Conservation (phyloP, 2,113 vertebrate species). For the Sander lucioperca region DNA sequence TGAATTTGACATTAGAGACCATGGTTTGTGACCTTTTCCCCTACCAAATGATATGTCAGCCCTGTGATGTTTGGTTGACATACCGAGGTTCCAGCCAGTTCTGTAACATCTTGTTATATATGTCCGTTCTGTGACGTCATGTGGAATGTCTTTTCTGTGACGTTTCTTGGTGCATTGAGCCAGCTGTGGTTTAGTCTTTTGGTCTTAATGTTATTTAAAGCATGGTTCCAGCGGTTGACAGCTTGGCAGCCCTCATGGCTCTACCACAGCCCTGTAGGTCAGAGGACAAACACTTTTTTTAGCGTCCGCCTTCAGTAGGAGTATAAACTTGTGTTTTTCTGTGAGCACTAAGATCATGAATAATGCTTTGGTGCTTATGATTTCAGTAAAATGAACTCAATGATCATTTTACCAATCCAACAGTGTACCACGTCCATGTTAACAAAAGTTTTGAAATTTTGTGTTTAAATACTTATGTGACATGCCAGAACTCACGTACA, state of each 20-base stretch:
- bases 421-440: no score
- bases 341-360: neutral
- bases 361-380: no score
- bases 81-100: neutral
- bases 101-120: neutral
- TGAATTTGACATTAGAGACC: neutral
- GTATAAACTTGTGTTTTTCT: neutral
- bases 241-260: conserved; percentile 32
- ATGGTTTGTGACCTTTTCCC: neutral
- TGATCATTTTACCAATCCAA: no score
- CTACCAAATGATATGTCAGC: neutral
- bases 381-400: no score
- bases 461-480: no score
- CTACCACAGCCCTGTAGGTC: conserved; percentile 9
- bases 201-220: conserved; percentile 66
- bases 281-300: conserved; percentile 7
- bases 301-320: conserved; percentile 22
- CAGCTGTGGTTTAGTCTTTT: conserved; percentile 49
- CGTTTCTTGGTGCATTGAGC: conserved; percentile 27
- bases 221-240: conserved; percentile 39
- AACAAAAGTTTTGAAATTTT: no score
- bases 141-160: conserved; percentile 32
- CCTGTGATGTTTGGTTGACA: neutral
- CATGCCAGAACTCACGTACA: no score
- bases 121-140: conserved; percentile 14